Evolutionary conservation across 2,113 vertebrate genomes (phyloP), one percentile per base, ranked within the genome.

Genomic region (Cryptotis parvus): DNA sequence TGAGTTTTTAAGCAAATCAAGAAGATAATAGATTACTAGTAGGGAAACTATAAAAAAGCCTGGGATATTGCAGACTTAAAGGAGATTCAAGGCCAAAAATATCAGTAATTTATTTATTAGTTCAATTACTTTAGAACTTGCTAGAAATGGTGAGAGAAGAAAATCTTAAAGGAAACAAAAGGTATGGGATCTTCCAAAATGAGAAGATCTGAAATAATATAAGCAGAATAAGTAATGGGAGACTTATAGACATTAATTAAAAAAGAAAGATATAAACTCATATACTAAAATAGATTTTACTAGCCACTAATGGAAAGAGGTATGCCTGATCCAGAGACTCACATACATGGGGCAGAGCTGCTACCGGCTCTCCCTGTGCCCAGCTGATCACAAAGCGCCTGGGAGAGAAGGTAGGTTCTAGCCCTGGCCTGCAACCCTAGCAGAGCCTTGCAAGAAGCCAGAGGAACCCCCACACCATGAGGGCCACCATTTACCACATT

Each of bases 121-220:
- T 81, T 24, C 74, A 14, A 82, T 69, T 88, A 41, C 15, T 73
- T 73, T 79, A 65, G 18, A 87, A 93, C 18, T 43, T 37, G 27
- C 5, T 75, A 10, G 6, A 78, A 91, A 31, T 43, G 7, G 33
- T 70, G 9, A 84, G 9, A 84, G 35, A 91, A 52, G 7, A 8
- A 8, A 75, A 35, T 69, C 81, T 87, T 35, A 55, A 14, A 12
- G 63, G 29, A 92, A 79, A 65, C 33, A 49, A 16, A 31, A 27
- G 4, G 41, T 6, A 74, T 69, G 22, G 3, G 16, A 18, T 58
- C 55, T 58, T 55, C 37, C 24, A 22, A 89, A 73, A 9, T 10
- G 4, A 11, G 3, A 15, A 1, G 8, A 69, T 43, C 8, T 61
- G 20, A 61, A 29, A 75, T 3, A 73, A 3, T 55, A 3, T 24